Evolutionary conservation across 35 echinoderm and acorn worm species (phyloP), one percentile per base, ranked within the genome.

Genomic region (Apostichopus parvimensis): DNA sequence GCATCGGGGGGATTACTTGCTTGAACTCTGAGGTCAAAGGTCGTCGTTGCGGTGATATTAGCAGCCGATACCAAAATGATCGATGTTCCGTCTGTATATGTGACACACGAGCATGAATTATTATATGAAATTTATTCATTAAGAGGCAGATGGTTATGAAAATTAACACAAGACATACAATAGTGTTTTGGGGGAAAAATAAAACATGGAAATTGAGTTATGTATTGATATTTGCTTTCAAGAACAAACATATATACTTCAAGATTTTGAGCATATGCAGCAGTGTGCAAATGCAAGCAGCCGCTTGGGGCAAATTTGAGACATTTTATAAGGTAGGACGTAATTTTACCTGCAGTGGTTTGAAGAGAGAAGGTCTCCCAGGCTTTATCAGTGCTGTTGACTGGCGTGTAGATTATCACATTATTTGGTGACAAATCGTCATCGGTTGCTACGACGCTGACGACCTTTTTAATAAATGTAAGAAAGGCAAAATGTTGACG

Each of bases 301-400:
- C 34, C 1, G 34, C 34, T 45, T 45, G 34, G 34, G 3, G 34
- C 34, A 45, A 45, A 45, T 45, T 45, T 45, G 34, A 45, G 34
- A 45, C 34, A 45, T 45, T 4, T 45, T 45, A 45, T 45, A 45
- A 45, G 2, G 1, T 45, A 45, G 34, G 34, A 45, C 3, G 52
- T 34, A 79, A 23, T 52, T n/a, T 58, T 58, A 84, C 81, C 81
- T 21, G 28, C 81, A 9, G 20, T 59, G 28, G 81, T 15, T 84
- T 84, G 81, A 1, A 84, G 81, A 20, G 81, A n/a, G 22, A 84
- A 84, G 14, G 14, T 84, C n/a, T 57, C 22, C 81, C 81, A 84
- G 15, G 15, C 81, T 22, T 84, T 52, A 58, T 56, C 55, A 1
- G 9, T 58, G 28, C 18, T 53, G 53, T 84, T 62, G 4, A 10